phyloP scores from a whole-genome alignment of 2,113 vertebrate species.

The Sus scrofa region T2T-Sscrofa CM000821.6:45092501-45093000 shows the following conservation, averaged over 20 bases:
- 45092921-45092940: slow-evolving; percentile 48
- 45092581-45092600: slow-evolving; percentile 99
- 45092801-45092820: neutral
- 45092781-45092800: neutral
- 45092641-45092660: slow-evolving; percentile 49
- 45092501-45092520: slow-evolving; percentile 98
- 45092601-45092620: slow-evolving; percentile 98
- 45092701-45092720: slow-evolving; percentile 57
- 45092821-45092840: neutral
- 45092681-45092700: slow-evolving; percentile 26
- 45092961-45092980: too few species aligned
- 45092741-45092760: slow-evolving; percentile 38
- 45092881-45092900: slow-evolving; percentile 49
- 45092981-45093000: too few species aligned
- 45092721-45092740: slow-evolving; percentile 20
- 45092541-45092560: slow-evolving; percentile 97
- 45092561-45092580: slow-evolving; percentile 98
- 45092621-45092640: slow-evolving; percentile 45
- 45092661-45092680: slow-evolving; percentile 65
- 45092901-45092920: slow-evolving; percentile 3
- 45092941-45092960: slow-evolving; percentile 22
- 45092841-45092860: neutral
- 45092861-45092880: slow-evolving; percentile 44
- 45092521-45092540: slow-evolving; percentile 98
- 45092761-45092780: slow-evolving; percentile 10